Evolutionary conservation across 2,113 vertebrate species (phyloP).

Genomic region (Petroica traversi): DNA sequence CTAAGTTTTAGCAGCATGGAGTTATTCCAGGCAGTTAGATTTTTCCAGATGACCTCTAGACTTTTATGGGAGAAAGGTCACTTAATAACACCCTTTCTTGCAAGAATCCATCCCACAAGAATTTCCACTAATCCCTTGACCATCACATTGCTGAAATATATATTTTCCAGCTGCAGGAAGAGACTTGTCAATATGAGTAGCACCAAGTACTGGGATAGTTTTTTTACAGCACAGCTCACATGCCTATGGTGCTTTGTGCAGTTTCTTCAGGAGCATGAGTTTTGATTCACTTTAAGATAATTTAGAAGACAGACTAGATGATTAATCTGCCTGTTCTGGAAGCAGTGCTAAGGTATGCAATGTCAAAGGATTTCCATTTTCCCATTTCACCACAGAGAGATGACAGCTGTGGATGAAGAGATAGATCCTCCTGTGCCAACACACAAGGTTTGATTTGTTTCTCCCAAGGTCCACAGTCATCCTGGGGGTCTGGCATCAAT

Average conservation of each 20-base stretch:
- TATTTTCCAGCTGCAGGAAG: background rate
- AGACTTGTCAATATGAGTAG: background rate
- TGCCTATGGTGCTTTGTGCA: background rate
- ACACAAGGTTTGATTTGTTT: background rate
- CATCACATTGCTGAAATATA: background rate
- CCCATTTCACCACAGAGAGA: background rate
- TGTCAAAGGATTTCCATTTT: background rate
- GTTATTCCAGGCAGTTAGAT: background rate
- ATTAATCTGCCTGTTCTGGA: background rate
- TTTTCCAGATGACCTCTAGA: constrained; percentile 7
- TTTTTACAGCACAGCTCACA: background rate
- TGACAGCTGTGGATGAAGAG: background rate
- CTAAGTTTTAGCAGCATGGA: background rate
- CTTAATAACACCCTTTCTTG: background rate
- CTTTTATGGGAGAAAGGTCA: background rate
- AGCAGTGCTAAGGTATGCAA: background rate
- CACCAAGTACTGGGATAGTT: background rate
- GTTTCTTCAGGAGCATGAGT: background rate
- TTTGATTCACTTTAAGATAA: background rate
- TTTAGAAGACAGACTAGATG: background rate
- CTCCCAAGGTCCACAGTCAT: background rate
- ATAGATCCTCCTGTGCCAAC: background rate
- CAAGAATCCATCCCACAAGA: background rate
- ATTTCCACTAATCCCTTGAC: background rate
- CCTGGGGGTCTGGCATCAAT: fast-evolving